These are phyloP conservation scores for Stegophylla sp. DNA, from an alignment of 2,888 invertebrate genomes.

Conservation along the genomic window DNA sequence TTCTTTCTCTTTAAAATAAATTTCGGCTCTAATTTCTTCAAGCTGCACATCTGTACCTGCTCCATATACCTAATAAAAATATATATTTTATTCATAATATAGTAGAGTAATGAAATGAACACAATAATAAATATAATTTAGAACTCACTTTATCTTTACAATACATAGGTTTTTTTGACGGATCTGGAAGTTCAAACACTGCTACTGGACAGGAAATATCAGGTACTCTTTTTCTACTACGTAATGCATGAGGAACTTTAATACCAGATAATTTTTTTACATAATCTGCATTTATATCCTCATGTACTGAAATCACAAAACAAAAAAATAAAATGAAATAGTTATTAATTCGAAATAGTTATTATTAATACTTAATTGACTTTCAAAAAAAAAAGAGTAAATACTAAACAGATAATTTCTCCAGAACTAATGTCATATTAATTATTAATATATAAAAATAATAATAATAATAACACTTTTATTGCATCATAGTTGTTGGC, in stretches of 20 bases:
- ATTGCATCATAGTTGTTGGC: no score
- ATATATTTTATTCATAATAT: not conserved
- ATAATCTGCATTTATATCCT: slow-evolving; percentile 68
- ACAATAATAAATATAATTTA: not conserved
- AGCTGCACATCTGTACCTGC: slow-evolving; percentile 67
- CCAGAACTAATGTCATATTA: no score
- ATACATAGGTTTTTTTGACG: slow-evolving; percentile 73
- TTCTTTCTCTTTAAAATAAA: slow-evolving; percentile 64
- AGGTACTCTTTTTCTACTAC: slow-evolving; percentile 64
- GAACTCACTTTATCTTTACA: slow-evolving; percentile 70
- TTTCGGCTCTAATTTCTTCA: slow-evolving; percentile 66
- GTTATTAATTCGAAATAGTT: not conserved
- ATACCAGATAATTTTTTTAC: slow-evolving; percentile 62
- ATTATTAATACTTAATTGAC: no score
- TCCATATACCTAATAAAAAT: slow-evolving; percentile 66
- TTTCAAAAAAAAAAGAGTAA: no score
- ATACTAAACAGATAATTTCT: no score
- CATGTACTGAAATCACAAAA: slow-evolving; percentile 68
- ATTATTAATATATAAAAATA: no score
- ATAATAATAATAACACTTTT: no score
- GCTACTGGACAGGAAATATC: slow-evolving; percentile 70
- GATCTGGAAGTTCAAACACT: slow-evolving; percentile 72
- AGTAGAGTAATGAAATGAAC: not conserved
- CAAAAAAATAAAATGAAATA: no score
- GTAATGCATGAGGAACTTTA: slow-evolving; percentile 61